These are phyloP conservation scores for Volucella inflata DNA, from an alignment of 2,888 invertebrate genomes.

Conservation along the genomic window DNA sequence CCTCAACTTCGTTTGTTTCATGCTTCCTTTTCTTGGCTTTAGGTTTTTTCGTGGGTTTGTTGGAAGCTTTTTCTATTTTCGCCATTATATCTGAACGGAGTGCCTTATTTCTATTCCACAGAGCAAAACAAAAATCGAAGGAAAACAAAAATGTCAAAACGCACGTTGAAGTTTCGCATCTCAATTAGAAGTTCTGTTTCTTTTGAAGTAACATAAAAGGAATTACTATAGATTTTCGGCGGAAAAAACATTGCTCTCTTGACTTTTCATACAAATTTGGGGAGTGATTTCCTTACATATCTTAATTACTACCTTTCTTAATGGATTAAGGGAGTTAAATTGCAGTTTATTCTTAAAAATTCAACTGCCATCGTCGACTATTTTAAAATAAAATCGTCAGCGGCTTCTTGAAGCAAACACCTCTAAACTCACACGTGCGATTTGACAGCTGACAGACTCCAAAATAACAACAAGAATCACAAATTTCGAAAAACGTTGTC, in stretches of 20 bases:
- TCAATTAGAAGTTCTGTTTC: background rate
- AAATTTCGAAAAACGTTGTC: background rate
- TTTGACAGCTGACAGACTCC: conserved; percentile 27
- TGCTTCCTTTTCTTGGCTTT: conserved; percentile 79
- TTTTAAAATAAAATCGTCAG: no score
- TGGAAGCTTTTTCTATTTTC: conserved; percentile 39
- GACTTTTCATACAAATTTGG: no score
- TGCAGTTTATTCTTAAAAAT: no score
- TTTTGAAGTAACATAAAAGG: background rate
- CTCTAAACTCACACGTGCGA: conserved; percentile 17
- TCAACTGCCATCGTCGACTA: no score
- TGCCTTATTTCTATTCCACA: background rate
- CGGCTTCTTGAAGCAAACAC: no score
- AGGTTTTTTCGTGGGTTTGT: conserved; percentile 73
- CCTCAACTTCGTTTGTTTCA: conserved; percentile 78
- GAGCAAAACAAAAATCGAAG: conserved; percentile 31
- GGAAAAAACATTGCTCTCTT: no score
- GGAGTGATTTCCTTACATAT: no score
- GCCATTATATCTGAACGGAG: conserved; percentile 12
- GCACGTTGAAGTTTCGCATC: conserved; percentile 8
- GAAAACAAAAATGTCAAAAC: background rate
- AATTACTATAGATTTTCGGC: background rate
- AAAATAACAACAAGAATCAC: conserved; percentile 14
- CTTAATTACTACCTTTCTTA: no score
- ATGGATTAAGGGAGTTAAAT: no score